phyloP scores from a whole-genome alignment of 1,140 invertebrate species.

The Thalassaphorura encarpata region DNA sequence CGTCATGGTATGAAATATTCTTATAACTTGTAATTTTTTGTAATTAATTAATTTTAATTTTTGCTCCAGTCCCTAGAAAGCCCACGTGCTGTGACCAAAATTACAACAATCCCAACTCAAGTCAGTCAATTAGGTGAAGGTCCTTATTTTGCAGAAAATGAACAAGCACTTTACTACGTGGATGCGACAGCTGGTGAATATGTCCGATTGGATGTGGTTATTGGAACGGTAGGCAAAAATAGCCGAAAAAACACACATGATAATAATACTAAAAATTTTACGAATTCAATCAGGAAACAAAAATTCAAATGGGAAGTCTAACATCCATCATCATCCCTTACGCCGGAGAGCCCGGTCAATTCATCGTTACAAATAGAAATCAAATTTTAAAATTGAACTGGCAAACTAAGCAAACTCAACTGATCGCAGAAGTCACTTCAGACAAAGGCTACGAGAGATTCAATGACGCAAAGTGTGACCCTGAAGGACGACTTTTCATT shows the following conservation, averaged over 20 bases:
- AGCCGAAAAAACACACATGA: no score
- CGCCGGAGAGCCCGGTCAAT: slow-evolving; percentile 4
- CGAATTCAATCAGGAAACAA: no score
- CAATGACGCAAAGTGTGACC: slow-evolving; percentile 16
- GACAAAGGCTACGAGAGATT: slow-evolving; percentile 13
- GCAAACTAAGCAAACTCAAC: not conserved
- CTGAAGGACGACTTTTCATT: slow-evolving; percentile 15
- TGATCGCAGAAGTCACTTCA: slow-evolving; percentile 7
- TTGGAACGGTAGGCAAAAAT: not conserved
- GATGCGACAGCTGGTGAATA: slow-evolving; percentile 2
- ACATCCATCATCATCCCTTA: slow-evolving; percentile 12
- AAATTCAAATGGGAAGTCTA: no score
- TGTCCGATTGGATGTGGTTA: slow-evolving; percentile 1
- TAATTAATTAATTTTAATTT: no score
- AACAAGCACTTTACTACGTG: slow-evolving; percentile 11
- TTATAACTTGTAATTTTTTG: no score
- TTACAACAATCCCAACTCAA: no score
- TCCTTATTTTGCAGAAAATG: slow-evolving; percentile 1
- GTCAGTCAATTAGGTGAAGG: slow-evolving; percentile 9
- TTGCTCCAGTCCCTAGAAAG: no score
- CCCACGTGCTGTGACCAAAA: no score
- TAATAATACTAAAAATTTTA: no score
- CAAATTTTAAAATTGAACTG: slow-evolving; percentile 11
- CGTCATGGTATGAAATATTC: no score
- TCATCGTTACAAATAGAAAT: slow-evolving; percentile 7